phyloP scores from a whole-genome alignment of 2,888 invertebrate genomes.

The Rhingia rostrata region DNA sequence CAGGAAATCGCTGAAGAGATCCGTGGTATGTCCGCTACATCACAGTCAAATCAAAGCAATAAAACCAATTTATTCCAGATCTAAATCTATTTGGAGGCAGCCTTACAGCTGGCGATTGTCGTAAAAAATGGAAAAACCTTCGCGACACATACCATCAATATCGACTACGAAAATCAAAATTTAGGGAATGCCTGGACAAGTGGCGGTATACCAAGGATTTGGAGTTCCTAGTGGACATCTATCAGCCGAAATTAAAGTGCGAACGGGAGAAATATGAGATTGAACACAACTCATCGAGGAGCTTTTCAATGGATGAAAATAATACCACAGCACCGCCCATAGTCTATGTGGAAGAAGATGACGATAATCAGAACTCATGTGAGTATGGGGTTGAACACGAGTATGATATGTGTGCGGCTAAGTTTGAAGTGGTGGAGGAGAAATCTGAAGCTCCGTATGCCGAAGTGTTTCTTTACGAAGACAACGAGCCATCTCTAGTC shows the following conservation, averaged over 20 bases:
- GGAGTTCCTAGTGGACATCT: constrained; percentile 79
- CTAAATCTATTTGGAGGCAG: constrained; percentile 74
- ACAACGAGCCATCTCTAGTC: constrained; percentile 71
- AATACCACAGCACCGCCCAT: not conserved
- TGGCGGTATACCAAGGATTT: constrained; percentile 81
- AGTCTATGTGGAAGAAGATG: not conserved
- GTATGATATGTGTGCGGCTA: constrained; percentile 70
- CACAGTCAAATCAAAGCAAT: not conserved
- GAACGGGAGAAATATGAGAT: constrained; percentile 75
- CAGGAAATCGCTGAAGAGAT: constrained; percentile 79
- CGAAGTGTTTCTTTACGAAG: constrained; percentile 81
- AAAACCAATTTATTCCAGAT: not conserved
- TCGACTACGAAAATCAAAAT: constrained; percentile 58
- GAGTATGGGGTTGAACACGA: constrained; percentile 79
- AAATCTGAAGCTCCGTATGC: constrained; percentile 79
- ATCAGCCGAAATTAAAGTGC: constrained; percentile 81
- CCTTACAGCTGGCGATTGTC: constrained; percentile 80
- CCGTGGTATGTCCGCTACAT: constrained; percentile 78
- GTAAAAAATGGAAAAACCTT: constrained; percentile 81
- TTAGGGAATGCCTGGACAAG: constrained; percentile 76
- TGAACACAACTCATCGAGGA: not conserved
- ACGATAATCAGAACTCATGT: not conserved
- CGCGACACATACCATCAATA: constrained; percentile 81
- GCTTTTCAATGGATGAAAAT: not conserved
- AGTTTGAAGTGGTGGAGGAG: constrained; percentile 77